Evolutionary conservation across 1,140 invertebrate species (phyloP), one percentile per base, ranked within the genome.

Genomic region (Antheraea mylitta): DNA sequence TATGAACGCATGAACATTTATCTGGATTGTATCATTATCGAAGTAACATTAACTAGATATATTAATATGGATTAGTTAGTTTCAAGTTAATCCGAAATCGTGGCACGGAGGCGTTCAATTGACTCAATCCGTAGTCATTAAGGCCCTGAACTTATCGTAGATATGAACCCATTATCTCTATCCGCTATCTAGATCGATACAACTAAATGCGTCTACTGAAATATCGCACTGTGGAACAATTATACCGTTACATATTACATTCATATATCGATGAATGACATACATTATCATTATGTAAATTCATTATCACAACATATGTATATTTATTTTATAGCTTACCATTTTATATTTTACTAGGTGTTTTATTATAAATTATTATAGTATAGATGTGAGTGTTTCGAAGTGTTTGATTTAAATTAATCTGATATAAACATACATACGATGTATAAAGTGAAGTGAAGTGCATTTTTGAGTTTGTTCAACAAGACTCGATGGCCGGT

Each of bases 121-220:
- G 58, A 75, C 73, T 69, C 70, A 80, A 80, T 79, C 73, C 74
- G 65, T 64, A 30, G 73, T 77, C 71, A 82, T 79, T 84, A 79
- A 70, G 77, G 63, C 70, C 64, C 76, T 71, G 66, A 74, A 78
- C 64, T 82, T 86, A 86, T 84, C 79, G 65, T 38, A 79, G 74
- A 79, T 75, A 78, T 70, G 68, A 72, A 59, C 66, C 18, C 72
- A 76, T 78, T 83, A 87, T 87, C 83, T 79, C 70, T 78, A 78
- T 75, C 73, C 76, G 72, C 59, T 80, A 87, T 84, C 80, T 78
- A 73, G 76, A 86, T 87, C 85, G 83, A 85, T 87, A 85, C 71
- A 68, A 62, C 67, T 78, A 66, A 72, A 70, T 70, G 59, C 66
- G 66, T 7, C 64, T 65, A 67, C 66, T 67, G 64, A 66, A 66